A percentile compares a stretch with the other conserved stretches of the same genome.
These are phyloP conservation scores for Lanistes nyassanus DNA, from an alignment of 1,140 invertebrate species.

Conservation along the genomic window DNA sequence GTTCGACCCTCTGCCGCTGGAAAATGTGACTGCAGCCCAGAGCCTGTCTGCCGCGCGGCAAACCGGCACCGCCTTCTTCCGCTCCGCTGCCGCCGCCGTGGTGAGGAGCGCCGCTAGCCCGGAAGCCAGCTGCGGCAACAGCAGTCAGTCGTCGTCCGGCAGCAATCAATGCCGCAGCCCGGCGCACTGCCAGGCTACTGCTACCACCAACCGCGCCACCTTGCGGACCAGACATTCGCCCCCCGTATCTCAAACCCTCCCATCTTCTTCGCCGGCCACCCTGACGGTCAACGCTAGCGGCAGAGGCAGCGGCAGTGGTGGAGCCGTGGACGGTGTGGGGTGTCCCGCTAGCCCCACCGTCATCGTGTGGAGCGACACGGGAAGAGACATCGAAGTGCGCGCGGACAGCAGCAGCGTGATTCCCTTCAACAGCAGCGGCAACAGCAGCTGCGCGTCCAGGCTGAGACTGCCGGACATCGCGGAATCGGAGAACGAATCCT, in stretches of 20 bases:
- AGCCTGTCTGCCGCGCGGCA: too few relatives aligned
- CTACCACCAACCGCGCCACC: neutral
- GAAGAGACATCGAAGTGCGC: neutral
- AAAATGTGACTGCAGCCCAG: too few relatives aligned
- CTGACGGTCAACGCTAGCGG: conserved; percentile 1
- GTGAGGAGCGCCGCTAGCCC: too few relatives aligned
- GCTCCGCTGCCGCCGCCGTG: too few relatives aligned
- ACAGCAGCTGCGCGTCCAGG: neutral
- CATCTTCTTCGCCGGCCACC: neutral
- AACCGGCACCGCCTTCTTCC: too few relatives aligned
- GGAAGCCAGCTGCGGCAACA: too few relatives aligned
- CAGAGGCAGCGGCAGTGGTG: neutral
- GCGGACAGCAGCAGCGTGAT: neutral
- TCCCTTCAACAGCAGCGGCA: neutral
- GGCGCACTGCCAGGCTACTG: conserved; percentile 9
- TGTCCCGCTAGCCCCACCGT: conserved; percentile 6
- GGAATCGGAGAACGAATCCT: conserved; percentile 17
- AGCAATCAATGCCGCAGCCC: neutral
- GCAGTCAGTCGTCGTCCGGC: neutral
- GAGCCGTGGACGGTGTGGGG: neutral
- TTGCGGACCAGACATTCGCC: neutral
- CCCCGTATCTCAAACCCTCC: neutral
- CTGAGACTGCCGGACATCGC: conserved; percentile 30
- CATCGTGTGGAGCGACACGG: neutral
- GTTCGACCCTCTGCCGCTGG: too few relatives aligned